Percentiles rank a stretch among this genome's conserved stretches.
These are phyloP conservation scores for Torymus tubicola DNA, from an alignment of 2,888 invertebrate genomes.

Conservation along the genomic window DNA sequence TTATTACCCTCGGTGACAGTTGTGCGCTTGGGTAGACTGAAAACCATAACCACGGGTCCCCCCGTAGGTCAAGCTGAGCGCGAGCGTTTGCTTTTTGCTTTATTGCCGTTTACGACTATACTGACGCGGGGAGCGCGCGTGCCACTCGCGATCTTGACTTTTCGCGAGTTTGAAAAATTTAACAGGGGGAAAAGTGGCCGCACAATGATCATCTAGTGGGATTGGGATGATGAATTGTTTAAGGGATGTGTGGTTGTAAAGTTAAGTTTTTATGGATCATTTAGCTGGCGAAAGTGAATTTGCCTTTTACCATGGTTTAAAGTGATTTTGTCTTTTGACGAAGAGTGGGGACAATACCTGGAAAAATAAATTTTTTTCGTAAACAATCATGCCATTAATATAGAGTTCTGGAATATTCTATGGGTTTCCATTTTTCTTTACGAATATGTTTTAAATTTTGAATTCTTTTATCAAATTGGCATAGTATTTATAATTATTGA, in stretches of 20 bases:
- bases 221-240: conserved; percentile 48
- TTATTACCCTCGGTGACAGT: conserved; percentile 43
- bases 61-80: not conserved
- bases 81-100: conserved; percentile 27
- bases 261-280: conserved; percentile 37
- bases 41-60: not conserved
- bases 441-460: no score
- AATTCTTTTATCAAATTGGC: no score
- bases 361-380: no score
- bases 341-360: no score
- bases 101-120: conserved; percentile 49
- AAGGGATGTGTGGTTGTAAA: conserved; percentile 26
- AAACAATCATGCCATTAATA: no score
- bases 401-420: no score
- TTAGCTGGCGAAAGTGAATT: conserved; percentile 46
- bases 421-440: no score
- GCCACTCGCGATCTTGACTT: not conserved
- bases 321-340: no score
- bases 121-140: not conserved
- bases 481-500: no score
- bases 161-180: conserved; percentile 42
- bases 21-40: not conserved
- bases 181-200: conserved; percentile 33
- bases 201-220: conserved; percentile 3
- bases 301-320: conserved; percentile 38